A percentile compares a stretch with the other conserved stretches of the same genome.
Evolutionary conservation across 1,140 invertebrate species (phyloP).

Genomic region (Hetaerina americana): DNA sequence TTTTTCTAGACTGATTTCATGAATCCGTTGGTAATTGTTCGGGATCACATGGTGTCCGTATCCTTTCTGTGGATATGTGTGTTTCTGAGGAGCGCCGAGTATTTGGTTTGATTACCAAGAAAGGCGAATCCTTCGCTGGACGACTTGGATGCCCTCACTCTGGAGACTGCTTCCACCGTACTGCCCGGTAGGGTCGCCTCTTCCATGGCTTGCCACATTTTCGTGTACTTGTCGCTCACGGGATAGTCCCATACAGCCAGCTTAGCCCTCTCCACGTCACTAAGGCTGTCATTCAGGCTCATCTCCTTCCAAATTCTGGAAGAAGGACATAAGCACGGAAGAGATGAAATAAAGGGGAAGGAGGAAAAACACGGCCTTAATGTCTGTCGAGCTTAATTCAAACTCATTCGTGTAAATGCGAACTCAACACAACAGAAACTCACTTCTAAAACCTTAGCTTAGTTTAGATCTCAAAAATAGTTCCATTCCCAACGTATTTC

Average conservation of each 20-base stretch:
- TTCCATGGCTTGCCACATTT: constrained; percentile 96
- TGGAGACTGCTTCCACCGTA: constrained; percentile 59
- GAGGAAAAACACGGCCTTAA: not conserved
- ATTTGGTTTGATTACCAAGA: constrained; percentile 60
- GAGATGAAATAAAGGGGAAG: no score
- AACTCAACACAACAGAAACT: not conserved
- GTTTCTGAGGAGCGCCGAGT: no score
- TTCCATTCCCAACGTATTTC: no score
- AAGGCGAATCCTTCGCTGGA: constrained; percentile 84
- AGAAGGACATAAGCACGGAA: no score
- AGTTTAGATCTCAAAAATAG: no score
- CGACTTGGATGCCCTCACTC: constrained; percentile 59
- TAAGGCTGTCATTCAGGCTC: constrained; percentile 84
- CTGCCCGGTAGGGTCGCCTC: constrained; percentile 67
- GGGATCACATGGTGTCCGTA: no score
- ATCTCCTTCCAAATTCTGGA: constrained; percentile 94
- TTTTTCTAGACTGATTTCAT: no score
- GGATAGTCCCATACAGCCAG: constrained; percentile 98
- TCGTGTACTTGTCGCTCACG: constrained; percentile 94
- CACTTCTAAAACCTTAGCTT: no score
- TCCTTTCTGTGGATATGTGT: no score
- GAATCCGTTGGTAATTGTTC: no score
- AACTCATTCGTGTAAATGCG: not conserved
- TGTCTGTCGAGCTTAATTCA: not conserved
- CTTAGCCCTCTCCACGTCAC: constrained; percentile 77